Evolutionary conservation across 2,797 vertebrate genomes (phyloP), one percentile per base, ranked within the genome.

Genomic region (Acridotheres tristis): DNA sequence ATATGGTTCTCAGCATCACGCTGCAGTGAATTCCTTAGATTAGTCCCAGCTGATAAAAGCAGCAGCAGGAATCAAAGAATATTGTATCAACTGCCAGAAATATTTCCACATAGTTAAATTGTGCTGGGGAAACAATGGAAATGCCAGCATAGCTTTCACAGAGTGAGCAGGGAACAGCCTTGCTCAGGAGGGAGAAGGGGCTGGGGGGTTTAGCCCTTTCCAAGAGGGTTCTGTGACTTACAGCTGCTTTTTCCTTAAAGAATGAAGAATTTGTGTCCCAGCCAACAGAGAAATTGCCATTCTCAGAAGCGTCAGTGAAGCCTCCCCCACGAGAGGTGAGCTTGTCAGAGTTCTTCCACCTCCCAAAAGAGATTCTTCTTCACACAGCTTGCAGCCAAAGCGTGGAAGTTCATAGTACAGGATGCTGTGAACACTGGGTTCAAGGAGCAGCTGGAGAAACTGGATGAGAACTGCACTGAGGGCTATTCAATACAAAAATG

Each of bases 321-420:
- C 86, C 95, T 78, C 86, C 88, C n/a, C 55, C 57, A 55, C 81
- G 0, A 92, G 74, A 97, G 95, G 97, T 97, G 78, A 96, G 95
- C 55, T 51, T 48, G 36, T 50, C 58, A 57, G 7, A 34, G 34
- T 17, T 21, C 55, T n/a, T 54, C 20, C 19, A 5, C 57, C 48
- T 91, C 7, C 55, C 82, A 36, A 9, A 62, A 43, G 87, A 40
- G 78, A 6, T 68, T 50, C 51, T 43, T 85, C 43, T 38, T 66
- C 50, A 29, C 40, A 13, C 53, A 67, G 0, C 53, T 57, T 11
- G 3, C 0, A 77, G 76, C 27, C 51, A 54, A 11, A 13, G 47
- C 2, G 2, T 16, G 68, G 5, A 23, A 16, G 22, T 30, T 34
- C 8, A 3, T 26, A 25, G 68, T 30, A 1, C 50, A 19, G 26